Percentiles rank a stretch among this genome's conserved stretches.
Conservation (phyloP, 2,888 invertebrate species). For the Abrostola triplasia region DNA sequence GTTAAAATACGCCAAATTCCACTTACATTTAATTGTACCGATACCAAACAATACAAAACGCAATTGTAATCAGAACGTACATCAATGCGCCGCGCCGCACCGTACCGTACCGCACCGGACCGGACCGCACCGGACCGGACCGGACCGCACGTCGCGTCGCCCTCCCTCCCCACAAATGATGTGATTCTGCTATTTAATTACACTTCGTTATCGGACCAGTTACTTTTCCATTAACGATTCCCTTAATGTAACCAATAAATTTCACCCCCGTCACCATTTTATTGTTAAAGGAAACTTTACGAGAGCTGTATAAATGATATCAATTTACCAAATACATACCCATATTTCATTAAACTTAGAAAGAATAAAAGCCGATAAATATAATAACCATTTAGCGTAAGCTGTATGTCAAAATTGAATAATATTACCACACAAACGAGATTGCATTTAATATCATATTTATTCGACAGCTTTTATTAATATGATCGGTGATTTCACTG, state of each 20-base stretch:
- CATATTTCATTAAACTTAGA: constrained; percentile 32
- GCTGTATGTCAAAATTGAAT: constrained; percentile 30
- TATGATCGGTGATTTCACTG: constrained; percentile 8
- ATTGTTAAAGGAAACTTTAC: constrained; percentile 41
- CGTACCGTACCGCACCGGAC: constrained; percentile 6
- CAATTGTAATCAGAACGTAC: constrained; percentile 35
- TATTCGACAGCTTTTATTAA: constrained; percentile 16
- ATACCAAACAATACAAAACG: constrained; percentile 45
- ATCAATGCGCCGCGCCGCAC: neutral
- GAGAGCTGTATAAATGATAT: constrained; percentile 42
- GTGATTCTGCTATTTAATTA: constrained; percentile 48
- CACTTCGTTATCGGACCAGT: constrained; percentile 51
- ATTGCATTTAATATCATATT: constrained; percentile 38
- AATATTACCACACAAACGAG: constrained; percentile 19
- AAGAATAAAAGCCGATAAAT: constrained; percentile 24
- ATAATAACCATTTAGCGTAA: constrained; percentile 29
- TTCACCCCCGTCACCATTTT: constrained; percentile 41
- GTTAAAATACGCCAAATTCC: constrained; percentile 35
- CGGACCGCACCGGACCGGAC: too few species aligned
- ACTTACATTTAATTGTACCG: constrained; percentile 42
- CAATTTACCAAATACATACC: constrained; percentile 27
- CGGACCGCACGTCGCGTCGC: constrained; percentile 1
- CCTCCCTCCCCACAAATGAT: constrained; percentile 33
- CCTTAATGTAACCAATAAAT: constrained; percentile 54
- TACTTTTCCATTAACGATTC: constrained; percentile 58